Evolutionary conservation across 92 coral and sea anemone species (phyloP), one percentile per base, ranked within the genome.

Genomic region (Parazoanthus atlanticus): DNA sequence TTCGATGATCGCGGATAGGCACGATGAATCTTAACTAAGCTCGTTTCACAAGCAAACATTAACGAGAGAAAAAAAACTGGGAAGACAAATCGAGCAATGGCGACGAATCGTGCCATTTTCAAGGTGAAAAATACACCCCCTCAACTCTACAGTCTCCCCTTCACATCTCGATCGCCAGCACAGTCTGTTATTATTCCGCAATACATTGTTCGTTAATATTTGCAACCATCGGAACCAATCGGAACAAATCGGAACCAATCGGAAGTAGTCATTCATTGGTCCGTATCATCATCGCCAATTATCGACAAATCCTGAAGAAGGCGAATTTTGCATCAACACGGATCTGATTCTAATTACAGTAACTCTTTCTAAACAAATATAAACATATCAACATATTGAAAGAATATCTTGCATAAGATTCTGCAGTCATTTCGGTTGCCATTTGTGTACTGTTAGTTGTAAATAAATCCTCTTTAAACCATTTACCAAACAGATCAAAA

Each of bases 21-120:
- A 41, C 98, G 96, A 74, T 95, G 98, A 52, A 95, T 93, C 76
- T 93, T 92, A 33, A 93, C 96, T 74, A 93, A 78, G 28, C 88
- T 87, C 41, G 96, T 93, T 70, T 93, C 94, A 30, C 92, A 86
- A 56, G 89, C 83, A 43, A 92, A 52, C 28, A 88, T 6, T 13
- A 90, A 87, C 32, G 90, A 61, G 30, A 92, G 52, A 78, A 92
- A 90, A 25, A 92, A 23, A 86, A 87, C 92, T 82, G 90, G 69
- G 67, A 91, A 31, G 21, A 92, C 79, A 83, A 83, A 40, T 13
- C 43, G 86, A 70, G 78, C 52, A 69, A 83, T 69, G 78, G 66
- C 78, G 28, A 70, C 66, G 23, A 70, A 83, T 40, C 66, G 86
- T 29, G 64, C 86, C 86, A 83, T 83, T 83, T 65, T 40, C 58